Base-by-base conservation (phyloP, 53 echinoderm and acorn worm genomes). In the Arbacia lixula region DNA sequence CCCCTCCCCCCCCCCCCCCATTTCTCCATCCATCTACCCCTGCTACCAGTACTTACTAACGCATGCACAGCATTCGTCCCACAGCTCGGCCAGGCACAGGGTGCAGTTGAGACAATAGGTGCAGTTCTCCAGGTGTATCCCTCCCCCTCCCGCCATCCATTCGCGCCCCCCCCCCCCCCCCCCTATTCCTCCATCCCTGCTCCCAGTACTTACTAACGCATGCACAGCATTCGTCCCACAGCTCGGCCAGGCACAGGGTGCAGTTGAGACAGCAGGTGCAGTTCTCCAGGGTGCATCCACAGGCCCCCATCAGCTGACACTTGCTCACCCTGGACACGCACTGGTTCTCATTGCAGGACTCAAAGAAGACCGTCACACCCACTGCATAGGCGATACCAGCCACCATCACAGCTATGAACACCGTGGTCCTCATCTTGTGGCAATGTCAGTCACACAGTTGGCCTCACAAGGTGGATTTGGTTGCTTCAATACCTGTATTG, bases 261-360 rank as follows among this genome's bases (percentile, higher is more conserved):
- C 95, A 95, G 87, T 93, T 93, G 40, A 88, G 79, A 51, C 95
- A 91, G 89, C 95, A 95, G 40, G 90, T 92, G 42, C 94, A 99
- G 87, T 95, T 99, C 11, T 88, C 92, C 35, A 91, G 52, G 34
- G 76, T 86, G 82, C 99, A 95, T 17, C 91, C 88, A 69, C 99
- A 99, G 17, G 99, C 89, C 4, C 92, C 94, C 30, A 87, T 86
- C 83, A 99, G 85, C 85, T 95, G 99, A 60, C 99, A 99, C 56
- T 92, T 92, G 50, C 94, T 94, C 62, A 99, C 99, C 54, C 88
- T 81, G 0, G 94, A 85, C 20, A 95, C 99, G 36, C 99, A 99
- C 17, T 81, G 74, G 50, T 88, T 35, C 85, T 99, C 99, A 58
- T 99, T 92, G 84, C 99, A 99, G 19, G 74, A 85, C 25, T 72